Percentiles rank a stretch among this genome's conserved stretches.
Conservation (phyloP, 2,888 invertebrate genomes). For the Drosophila anomelani region DNA sequence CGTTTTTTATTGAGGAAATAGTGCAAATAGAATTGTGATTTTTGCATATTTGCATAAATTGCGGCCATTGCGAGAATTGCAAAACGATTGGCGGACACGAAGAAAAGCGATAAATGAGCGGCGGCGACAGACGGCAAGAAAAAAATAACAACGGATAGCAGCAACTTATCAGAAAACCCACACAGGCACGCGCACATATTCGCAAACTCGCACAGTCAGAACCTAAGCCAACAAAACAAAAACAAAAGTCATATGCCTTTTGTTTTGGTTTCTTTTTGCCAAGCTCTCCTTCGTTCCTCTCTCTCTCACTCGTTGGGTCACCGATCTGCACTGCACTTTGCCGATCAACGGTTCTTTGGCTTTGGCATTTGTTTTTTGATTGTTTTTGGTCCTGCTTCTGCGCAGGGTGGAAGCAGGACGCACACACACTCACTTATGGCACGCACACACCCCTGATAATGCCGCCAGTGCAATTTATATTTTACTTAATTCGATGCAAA, state of each 20-base stretch:
- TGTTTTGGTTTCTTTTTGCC: slow-evolving; percentile 53
- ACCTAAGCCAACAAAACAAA: slow-evolving; percentile 65
- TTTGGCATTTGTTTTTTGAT: slow-evolving; percentile 25
- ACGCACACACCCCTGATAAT: slow-evolving; percentile 24
- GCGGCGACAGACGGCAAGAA: slow-evolving; percentile 23
- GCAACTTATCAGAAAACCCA: slow-evolving; percentile 36
- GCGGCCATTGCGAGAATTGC: slow-evolving; percentile 54
- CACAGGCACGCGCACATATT: slow-evolving; percentile 15
- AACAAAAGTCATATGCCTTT: slow-evolving; percentile 50
- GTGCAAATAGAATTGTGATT: slow-evolving; percentile 43
- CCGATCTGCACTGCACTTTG: slow-evolving; percentile 23
- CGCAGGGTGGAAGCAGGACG: slow-evolving; percentile 33
- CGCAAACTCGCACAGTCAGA: slow-evolving; percentile 25
- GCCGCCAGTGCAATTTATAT: slow-evolving; percentile 32
- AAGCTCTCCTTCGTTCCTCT: slow-evolving; percentile 1
- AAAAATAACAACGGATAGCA: slow-evolving; percentile 34
- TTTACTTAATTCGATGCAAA: slow-evolving; percentile 16
- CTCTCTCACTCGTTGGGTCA: not conserved
- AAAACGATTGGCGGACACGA: slow-evolving; percentile 46
- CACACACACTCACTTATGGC: slow-evolving; percentile 5
- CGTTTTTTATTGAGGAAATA: slow-evolving; percentile 35
- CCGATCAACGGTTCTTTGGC: slow-evolving; percentile 55
- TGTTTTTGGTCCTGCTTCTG: slow-evolving; percentile 27
- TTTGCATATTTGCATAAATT: slow-evolving; percentile 64
- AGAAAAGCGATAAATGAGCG: slow-evolving; percentile 35